Evolutionary conservation across 2,797 vertebrate species (phyloP), one percentile per base, ranked within the genome.

Genomic region (Sebastes baramenuke): DNA sequence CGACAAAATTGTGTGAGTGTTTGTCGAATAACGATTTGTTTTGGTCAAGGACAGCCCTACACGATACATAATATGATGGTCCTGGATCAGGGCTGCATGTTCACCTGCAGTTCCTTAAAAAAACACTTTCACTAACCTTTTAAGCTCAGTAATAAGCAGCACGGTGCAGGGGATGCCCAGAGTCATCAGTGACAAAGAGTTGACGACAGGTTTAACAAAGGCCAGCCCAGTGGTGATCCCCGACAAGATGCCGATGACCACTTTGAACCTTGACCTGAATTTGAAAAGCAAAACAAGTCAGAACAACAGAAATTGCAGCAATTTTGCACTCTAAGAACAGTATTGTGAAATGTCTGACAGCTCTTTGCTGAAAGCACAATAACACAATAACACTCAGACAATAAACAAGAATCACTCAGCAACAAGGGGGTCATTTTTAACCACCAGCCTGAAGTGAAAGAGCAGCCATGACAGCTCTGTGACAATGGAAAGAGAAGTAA

Each of bases 161-260:
- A 74, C 96, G 0, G 96, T 98, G 85, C 99, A 99, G n/a, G 98
- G 98, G 90, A 99, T 95, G 29, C 98, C 98, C 77, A 99, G 92
- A 0, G 96, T 97, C 98, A 99, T 99, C 56, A 99, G 93, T 0
- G 98, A 98, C 93, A 99, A 95, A 6, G 96, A 98, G 94, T 99
- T 99, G 88, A 99, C 96, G 18, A 97, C 96, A 0, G 99, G 99
- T 77, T 99, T 99, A 62, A 99, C 96, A 79, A 99, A 99, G 2
- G 98, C 98, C 55, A 99, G 94, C 22, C 96, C 96, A 0, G 98
- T 99, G 60, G 97, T 97, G 84, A 99, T 95, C 36, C 97, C 97
- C 38, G 99, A 99, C 68, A 99, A 92, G 82, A 99, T 92, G 36
- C 96, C 97, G 5, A 99, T 97, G 25, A 97, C 97, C 80, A 96